These are phyloP conservation scores for Pagrus major DNA, from an alignment of 2,113 vertebrate genomes.

Conservation along the genomic window DNA sequence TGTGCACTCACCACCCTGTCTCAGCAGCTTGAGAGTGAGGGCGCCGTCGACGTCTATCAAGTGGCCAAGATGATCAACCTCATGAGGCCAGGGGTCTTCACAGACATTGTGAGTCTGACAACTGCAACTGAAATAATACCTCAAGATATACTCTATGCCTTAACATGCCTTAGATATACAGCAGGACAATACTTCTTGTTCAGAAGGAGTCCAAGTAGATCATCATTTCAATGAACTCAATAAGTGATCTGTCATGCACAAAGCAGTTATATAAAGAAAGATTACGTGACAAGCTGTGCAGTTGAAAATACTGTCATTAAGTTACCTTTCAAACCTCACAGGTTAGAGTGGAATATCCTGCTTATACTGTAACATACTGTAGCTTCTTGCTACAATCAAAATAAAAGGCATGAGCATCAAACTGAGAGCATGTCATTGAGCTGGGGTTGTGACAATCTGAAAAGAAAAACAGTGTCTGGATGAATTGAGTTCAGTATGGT, in stretches of 20 bases:
- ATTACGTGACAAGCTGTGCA: background rate
- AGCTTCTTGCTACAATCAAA: background rate
- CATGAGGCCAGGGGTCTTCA: slow-evolving; percentile 97
- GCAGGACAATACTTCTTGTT: background rate
- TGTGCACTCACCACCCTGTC: slow-evolving; percentile 95
- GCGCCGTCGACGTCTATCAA: slow-evolving; percentile 93
- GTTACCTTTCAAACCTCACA: background rate
- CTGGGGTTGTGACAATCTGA: no score
- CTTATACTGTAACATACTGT: background rate
- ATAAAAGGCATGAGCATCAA: background rate
- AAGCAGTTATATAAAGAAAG: background rate
- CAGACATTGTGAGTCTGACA: slow-evolving; percentile 91
- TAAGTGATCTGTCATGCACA: background rate
- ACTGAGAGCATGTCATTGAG: background rate
- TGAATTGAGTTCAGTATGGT: background rate
- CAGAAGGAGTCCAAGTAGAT: no score
- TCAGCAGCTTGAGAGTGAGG: slow-evolving; percentile 95
- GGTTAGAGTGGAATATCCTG: background rate
- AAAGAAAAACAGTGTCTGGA: no score
- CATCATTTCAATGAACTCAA: background rate
- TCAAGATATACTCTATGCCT: background rate
- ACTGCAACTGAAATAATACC: background rate
- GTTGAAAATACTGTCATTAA: background rate
- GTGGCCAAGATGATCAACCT: slow-evolving; percentile 99
- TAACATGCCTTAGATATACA: background rate